Base-by-base conservation (phyloP, 2,797 vertebrate genomes). In the Neosilurus hyrtlii region DNA sequence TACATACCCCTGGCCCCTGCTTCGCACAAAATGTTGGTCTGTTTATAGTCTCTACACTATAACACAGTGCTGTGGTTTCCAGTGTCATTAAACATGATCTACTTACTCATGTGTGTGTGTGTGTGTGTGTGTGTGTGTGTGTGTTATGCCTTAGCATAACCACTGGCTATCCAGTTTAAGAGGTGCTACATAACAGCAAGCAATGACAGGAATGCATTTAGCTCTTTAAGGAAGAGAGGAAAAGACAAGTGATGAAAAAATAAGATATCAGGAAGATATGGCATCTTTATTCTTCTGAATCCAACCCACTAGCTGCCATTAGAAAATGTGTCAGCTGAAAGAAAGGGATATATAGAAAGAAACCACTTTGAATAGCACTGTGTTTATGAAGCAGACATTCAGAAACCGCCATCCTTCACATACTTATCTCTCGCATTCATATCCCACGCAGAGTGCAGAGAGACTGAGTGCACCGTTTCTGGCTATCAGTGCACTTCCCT, bases 321-420 rank as follows among this genome's bases (percentile, higher is more conserved):
- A 9, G 56, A 76, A 61, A 35, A 35, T 1, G 16, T 35, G 26
- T 74, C 16, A 0, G 18, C 54, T 6, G 16, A 75, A 14, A 37
- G 6, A 20, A 59, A 18, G 35, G 26, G 7, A 75, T 37, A 61
- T 35, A 37, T 43, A 14, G 3, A 65, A 54, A 65, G 24, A 30
- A 51, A 43, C 2, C 14, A 26, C 57, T 24, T 62, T 16, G 56
- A 43, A 22, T 35, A 67, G 37, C 71, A 75, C 72, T 65, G 30
- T 91, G 90, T 92, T 91, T 90, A 92, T 86, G 87, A 49, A 78
- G 68, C n/a, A 51, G 24, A 82, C 88, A 88, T 86, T 86, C 86
- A 84, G 67, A 82, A 30, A 77, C 68, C 83, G 71, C 54, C 85
- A 90, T 89, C 65, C 88, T 86, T 80, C 22, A 77, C 86, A 88